A percentile compares a stretch with the other conserved stretches of the same genome.
These are phyloP conservation scores for Cyclina sinensis DNA, from an alignment of 1,140 invertebrate genomes.

Conservation along the genomic window DNA sequence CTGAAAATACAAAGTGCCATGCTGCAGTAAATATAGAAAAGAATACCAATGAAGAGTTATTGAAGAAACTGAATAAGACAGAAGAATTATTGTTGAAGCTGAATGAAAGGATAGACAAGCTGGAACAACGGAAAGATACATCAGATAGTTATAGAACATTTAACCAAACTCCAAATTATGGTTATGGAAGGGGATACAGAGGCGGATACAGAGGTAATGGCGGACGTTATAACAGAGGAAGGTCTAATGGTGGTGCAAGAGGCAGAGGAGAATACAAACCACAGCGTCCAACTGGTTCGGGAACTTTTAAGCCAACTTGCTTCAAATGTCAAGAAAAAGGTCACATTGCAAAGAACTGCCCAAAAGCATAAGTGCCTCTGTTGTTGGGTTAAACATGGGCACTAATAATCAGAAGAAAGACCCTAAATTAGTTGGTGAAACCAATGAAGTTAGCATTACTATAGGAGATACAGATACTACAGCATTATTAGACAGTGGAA, in stretches of 20 bases:
- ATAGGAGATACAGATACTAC: conserved; percentile 3
- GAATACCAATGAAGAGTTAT: background rate
- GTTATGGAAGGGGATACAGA: background rate
- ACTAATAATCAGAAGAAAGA: background rate
- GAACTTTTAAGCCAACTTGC: background rate
- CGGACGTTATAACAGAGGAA: no score
- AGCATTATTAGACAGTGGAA: no score
- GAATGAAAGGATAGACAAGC: background rate
- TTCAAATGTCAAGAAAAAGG: background rate
- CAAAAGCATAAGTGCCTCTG: background rate
- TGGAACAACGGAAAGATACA: background rate
- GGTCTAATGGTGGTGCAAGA: background rate
- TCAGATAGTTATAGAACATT: background rate
- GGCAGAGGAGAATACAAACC: background rate
- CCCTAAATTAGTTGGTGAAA: conserved; percentile 2
- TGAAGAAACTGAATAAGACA: background rate
- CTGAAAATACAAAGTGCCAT: background rate
- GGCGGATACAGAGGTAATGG: background rate
- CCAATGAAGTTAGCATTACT: conserved; percentile 13
- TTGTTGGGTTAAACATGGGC: background rate
- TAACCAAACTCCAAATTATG: no score
- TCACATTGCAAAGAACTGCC: background rate
- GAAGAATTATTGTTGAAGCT: background rate
- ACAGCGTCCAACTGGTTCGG: background rate
- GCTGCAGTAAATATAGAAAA: background rate